phyloP scores from a whole-genome alignment of 2,113 vertebrate genomes.

The Eublepharis macularius region DNA sequence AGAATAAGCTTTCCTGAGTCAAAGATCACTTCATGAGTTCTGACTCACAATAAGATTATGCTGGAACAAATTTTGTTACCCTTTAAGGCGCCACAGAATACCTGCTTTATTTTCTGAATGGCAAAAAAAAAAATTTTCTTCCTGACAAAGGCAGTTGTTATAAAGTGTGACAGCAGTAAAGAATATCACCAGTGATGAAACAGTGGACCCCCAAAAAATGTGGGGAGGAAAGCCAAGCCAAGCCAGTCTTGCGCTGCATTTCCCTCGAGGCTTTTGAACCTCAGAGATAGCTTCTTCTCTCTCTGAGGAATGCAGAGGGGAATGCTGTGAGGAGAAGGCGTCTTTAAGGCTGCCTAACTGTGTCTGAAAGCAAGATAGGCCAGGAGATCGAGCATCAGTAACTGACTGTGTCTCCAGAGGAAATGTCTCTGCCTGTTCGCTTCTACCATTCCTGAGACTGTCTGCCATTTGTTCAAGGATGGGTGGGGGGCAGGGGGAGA shows the following conservation, averaged over 20 bases:
- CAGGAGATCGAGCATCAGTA: constrained; percentile 3
- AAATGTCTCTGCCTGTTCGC: neutral
- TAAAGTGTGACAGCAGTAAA: neutral
- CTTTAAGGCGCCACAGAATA: no score
- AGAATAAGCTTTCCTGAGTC: no score
- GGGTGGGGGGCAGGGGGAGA: no score
- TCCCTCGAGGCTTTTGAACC: constrained; percentile 30
- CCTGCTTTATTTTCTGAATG: no score
- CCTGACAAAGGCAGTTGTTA: neutral
- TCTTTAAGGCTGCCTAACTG: constrained; percentile 13
- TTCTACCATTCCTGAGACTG: neutral
- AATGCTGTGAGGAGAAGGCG: constrained; percentile 22
- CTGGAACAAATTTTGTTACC: no score
- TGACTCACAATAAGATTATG: no score
- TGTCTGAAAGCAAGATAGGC: neutral
- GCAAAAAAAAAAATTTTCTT: neutral
- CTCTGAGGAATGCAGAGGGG: constrained; percentile 11
- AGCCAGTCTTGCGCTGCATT: neutral
- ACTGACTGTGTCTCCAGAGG: neutral
- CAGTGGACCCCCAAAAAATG: neutral
- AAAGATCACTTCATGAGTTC: no score
- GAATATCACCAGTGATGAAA: neutral
- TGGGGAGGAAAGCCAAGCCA: neutral
- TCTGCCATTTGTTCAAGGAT: constrained; percentile 3
- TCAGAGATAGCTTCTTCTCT: neutral